A percentile compares a stretch with the other conserved stretches of the same genome.
These are phyloP conservation scores for Andrena fulva DNA, from an alignment of 2,888 invertebrate species.

Conservation along the genomic window DNA sequence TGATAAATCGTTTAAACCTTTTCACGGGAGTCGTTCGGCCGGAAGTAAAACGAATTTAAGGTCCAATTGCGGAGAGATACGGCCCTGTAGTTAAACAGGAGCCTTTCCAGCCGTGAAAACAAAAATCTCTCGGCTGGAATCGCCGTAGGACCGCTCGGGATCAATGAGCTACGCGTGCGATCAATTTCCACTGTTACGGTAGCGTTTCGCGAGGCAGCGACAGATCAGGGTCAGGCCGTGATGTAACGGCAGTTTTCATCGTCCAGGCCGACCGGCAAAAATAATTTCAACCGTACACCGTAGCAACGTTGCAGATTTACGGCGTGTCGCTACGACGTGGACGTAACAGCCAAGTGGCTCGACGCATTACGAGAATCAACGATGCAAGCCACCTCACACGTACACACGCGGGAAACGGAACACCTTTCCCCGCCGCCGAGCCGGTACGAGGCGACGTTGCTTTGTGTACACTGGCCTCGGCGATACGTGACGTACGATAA, in stretches of 20 bases:
- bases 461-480: constrained; percentile 68
- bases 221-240: constrained; percentile 34
- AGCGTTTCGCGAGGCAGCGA: constrained; percentile 19
- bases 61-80: constrained; percentile 69
- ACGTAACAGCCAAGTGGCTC: constrained; percentile 28
- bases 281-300: constrained; percentile 62
- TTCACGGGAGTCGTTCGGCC: constrained; percentile 81
- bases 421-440: constrained; percentile 25
- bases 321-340: constrained; percentile 47
- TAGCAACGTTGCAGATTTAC: constrained; percentile 67
- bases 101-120: constrained; percentile 20
- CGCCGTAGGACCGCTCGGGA: neutral
- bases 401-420: constrained; percentile 40
- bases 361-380: constrained; percentile 62
- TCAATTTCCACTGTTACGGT: neutral
- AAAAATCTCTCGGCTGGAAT: neutral
- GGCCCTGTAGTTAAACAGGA: constrained; percentile 38
- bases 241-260: constrained; percentile 49
- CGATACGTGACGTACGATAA: constrained; percentile 75
- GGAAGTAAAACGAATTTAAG: constrained; percentile 84
- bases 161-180: neutral
- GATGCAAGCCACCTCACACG: constrained; percentile 40
- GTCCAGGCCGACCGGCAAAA: constrained; percentile 41
- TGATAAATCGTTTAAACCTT: constrained; percentile 83
- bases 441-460: constrained; percentile 48